phyloP scores from a whole-genome alignment of 1,140 invertebrate genomes.

The Pristionchus pacificus region DNA sequence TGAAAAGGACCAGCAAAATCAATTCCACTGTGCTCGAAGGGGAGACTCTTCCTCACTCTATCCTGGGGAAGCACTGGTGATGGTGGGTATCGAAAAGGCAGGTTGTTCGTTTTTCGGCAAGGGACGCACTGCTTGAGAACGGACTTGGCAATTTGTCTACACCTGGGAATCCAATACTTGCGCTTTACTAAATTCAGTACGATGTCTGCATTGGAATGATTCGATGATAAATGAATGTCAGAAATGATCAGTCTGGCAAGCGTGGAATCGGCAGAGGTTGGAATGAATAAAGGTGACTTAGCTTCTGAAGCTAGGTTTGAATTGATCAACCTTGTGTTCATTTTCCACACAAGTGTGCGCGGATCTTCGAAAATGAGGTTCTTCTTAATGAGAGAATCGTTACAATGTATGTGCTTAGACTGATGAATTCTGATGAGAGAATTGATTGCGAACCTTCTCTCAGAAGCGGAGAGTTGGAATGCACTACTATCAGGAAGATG shows the following conservation, averaged over 20 bases:
- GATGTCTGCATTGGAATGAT: neutral
- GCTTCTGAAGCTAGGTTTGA: too few species aligned
- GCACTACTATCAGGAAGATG: neutral
- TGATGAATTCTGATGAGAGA: neutral
- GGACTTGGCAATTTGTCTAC: neutral
- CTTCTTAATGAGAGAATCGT: neutral
- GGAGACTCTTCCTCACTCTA: neutral
- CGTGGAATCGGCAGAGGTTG: neutral
- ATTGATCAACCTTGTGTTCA: too few species aligned
- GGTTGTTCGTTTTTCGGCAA: neutral
- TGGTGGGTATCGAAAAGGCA: neutral
- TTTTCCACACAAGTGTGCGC: neutral
- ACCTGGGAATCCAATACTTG: neutral
- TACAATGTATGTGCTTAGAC: neutral
- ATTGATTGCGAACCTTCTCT: neutral
- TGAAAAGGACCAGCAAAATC: neutral
- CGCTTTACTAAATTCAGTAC: neutral
- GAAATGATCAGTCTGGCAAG: neutral
- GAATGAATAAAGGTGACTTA: neutral
- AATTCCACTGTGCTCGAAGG: neutral
- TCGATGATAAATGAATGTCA: neutral
- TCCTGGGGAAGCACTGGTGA: neutral
- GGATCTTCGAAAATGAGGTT: neutral
- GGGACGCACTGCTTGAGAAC: neutral
- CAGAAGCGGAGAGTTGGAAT: neutral